A percentile compares a stretch with the other conserved stretches of the same genome.
These are phyloP conservation scores for Temnothorax curvispinosus DNA, from an alignment of 1,140 invertebrate species.

Conservation along the genomic window DNA sequence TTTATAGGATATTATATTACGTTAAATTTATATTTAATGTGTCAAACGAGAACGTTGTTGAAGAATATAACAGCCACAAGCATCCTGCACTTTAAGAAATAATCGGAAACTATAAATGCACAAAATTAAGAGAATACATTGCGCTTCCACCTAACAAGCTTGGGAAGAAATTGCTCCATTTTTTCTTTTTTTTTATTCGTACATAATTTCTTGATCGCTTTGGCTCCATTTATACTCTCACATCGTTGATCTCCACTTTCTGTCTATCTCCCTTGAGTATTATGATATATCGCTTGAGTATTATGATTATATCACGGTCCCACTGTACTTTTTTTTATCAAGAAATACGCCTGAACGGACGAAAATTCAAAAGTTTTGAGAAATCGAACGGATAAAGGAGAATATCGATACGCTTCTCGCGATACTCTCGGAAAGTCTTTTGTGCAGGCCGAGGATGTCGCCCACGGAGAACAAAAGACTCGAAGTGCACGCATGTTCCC, in stretches of 20 bases:
- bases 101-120: neutral
- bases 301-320: conserved; percentile 10
- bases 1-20: neutral
- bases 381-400: conserved; percentile 18
- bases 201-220: conserved; percentile 38
- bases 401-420: conserved; percentile 24
- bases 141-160: conserved; percentile 48
- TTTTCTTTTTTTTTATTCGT: conserved; percentile 27
- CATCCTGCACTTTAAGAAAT: neutral
- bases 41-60: neutral
- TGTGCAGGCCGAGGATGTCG: conserved; percentile 31
- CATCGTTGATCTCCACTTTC: conserved; percentile 23
- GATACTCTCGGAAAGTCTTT: conserved; percentile 47
- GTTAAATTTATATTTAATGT: neutral
- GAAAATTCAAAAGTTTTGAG: conserved; percentile 35
- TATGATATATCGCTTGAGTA: conserved; percentile 15
- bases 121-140: neutral
- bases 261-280: neutral
- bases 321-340: conserved; percentile 56
- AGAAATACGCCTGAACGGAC: conserved; percentile 15
- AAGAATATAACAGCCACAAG: neutral
- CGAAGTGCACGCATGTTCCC: conserved; percentile 72
- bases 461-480: conserved; percentile 51
- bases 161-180: conserved; percentile 48
- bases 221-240: conserved; percentile 33